Conservation (phyloP, 2,797 vertebrate species). For the Zenarchopterus dispar region DNA sequence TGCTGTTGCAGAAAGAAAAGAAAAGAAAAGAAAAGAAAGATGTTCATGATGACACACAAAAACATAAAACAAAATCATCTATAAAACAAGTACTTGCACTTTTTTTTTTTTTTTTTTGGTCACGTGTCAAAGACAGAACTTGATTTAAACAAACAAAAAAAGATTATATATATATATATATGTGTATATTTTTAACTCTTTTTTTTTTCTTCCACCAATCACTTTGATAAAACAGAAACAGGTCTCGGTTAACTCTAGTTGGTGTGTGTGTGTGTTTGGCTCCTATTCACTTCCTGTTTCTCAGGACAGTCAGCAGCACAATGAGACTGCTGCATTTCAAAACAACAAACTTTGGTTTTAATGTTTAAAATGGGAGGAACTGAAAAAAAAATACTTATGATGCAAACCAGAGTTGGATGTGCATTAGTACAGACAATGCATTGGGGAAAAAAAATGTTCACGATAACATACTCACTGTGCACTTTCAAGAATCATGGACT, state of each 20-base stretch:
- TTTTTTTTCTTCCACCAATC: too few relatives aligned
- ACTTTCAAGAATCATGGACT: slow-evolving; percentile 64
- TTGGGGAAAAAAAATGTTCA: too few relatives aligned
- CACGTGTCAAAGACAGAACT: too few relatives aligned
- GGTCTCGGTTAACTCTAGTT: slow-evolving; percentile 25
- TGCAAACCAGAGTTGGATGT: neutral
- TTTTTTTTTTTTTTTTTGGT: neutral
- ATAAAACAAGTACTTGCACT: slow-evolving; percentile 2
- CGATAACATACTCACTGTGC: slow-evolving; percentile 1
- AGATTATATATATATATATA: too few relatives aligned
- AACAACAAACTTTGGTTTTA: neutral
- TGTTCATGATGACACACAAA: slow-evolving; percentile 36
- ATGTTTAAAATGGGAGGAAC: neutral
- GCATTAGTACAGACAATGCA: neutral
- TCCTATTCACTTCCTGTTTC: slow-evolving; percentile 47
- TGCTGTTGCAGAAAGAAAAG: neutral
- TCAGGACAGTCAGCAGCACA: slow-evolving; percentile 11
- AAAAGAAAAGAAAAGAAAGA: neutral
- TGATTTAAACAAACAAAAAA: too few relatives aligned
- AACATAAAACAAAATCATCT: slow-evolving; percentile 45
- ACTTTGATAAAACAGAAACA: slow-evolving; percentile 27
- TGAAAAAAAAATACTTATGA: neutral
- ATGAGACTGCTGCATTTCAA: slow-evolving; percentile 1
- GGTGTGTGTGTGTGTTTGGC: too few relatives aligned
- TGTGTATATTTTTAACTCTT: too few relatives aligned